A percentile compares a stretch with the other conserved stretches of the same genome.
These are phyloP conservation scores for Nasonia vitripennis DNA, from an alignment of 1,140 invertebrate species.

Conservation along the genomic window DNA sequence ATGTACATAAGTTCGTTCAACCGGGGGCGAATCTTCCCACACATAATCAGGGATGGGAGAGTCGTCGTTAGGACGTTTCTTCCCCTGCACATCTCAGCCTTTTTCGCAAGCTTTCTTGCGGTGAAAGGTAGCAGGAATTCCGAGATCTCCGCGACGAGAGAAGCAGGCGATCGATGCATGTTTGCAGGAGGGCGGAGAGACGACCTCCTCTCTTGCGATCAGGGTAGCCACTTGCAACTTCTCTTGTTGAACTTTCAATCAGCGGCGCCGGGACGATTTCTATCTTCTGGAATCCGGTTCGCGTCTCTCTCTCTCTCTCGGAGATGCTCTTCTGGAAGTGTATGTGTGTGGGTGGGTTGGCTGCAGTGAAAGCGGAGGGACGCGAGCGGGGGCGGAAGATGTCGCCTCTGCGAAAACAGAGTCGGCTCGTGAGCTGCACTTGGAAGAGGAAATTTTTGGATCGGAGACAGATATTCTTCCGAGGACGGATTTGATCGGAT, in stretches of 20 bases:
- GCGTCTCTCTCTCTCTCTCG: not conserved
- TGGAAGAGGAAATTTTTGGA: not conserved
- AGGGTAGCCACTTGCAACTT: conserved; percentile 34
- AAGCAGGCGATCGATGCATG: conserved; percentile 35
- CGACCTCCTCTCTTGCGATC: conserved; percentile 8
- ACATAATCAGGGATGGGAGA: not conserved
- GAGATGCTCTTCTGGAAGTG: not conserved
- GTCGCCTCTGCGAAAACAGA: not conserved
- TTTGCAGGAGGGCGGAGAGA: conserved; percentile 9
- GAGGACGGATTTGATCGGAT: too few relatives aligned
- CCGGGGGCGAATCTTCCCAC: too few relatives aligned
- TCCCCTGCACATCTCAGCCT: not conserved
- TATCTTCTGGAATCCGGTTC: not conserved
- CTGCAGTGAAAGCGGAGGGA: not conserved
- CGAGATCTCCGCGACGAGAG: not conserved
- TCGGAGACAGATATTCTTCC: too few relatives aligned
- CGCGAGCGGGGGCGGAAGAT: not conserved
- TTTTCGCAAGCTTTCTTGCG: not conserved
- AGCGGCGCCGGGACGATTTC: conserved; percentile 8
- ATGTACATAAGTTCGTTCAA: not conserved
- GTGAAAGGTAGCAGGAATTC: conserved; percentile 19
- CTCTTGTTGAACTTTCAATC: conserved; percentile 50
- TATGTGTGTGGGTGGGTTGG: not conserved
- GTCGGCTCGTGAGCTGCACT: not conserved
- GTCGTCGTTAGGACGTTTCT: not conserved